phyloP scores from a whole-genome alignment of 2,888 invertebrate species.

The Caenorhabditis zanzibari region DNA sequence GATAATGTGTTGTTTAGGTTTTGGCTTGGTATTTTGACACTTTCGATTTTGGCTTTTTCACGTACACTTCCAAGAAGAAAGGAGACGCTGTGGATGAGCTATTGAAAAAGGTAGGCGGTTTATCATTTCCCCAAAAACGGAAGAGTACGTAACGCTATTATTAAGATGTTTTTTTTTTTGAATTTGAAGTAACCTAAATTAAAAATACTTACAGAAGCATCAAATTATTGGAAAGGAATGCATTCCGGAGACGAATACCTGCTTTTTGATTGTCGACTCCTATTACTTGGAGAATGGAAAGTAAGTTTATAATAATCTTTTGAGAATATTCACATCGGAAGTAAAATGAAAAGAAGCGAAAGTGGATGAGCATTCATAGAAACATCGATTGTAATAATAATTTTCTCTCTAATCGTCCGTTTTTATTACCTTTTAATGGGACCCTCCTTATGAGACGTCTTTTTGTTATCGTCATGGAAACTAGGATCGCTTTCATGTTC shows the following conservation, averaged over 20 bases:
- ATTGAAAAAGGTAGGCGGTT: conserved; percentile 27
- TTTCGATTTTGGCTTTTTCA: conserved; percentile 22
- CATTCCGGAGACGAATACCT: conserved; percentile 55
- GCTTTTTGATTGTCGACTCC: conserved; percentile 63
- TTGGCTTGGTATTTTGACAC: conserved; percentile 45
- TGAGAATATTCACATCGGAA: background rate
- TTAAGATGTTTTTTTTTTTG: background rate
- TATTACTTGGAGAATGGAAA: conserved; percentile 48
- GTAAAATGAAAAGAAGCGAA: background rate
- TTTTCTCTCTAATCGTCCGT: too few species aligned
- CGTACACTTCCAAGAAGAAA: conserved; percentile 22
- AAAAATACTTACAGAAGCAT: conserved; percentile 37
- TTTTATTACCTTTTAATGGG: background rate
- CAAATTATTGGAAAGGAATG: conserved; percentile 61
- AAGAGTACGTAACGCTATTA: background rate
- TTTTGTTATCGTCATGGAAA: background rate
- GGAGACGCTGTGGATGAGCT: conserved; percentile 42
- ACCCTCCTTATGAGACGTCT: background rate
- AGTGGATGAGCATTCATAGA: background rate
- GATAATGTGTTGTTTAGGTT: conserved; percentile 4
- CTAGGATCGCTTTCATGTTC: background rate
- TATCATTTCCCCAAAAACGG: background rate
- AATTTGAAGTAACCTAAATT: too few species aligned
- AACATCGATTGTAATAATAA: too few species aligned
- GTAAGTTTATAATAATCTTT: conserved; percentile 16